Evolutionary conservation across 2,888 invertebrate genomes (phyloP).

Genomic region (Epiblema foenella): DNA sequence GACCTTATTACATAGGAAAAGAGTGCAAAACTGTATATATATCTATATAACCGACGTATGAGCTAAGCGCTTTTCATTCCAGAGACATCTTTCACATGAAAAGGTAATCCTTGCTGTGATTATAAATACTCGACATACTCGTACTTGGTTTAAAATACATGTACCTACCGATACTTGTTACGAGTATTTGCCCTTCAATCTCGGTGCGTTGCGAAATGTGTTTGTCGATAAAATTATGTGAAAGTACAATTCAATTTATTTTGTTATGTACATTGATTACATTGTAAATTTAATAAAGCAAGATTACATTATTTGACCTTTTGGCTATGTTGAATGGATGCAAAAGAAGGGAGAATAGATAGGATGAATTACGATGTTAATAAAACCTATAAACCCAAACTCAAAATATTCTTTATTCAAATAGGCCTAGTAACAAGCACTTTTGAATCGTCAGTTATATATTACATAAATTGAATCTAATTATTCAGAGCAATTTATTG

Average conservation of each 20-base stretch:
- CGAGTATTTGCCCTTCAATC: neutral
- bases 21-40: too few species aligned
- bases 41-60: too few species aligned
- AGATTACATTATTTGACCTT: neutral
- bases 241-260: slow-evolving; percentile 1
- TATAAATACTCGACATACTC: neutral
- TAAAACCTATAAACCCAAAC: too few species aligned
- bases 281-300: neutral
- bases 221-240: neutral
- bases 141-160: neutral
- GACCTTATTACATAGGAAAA: too few species aligned
- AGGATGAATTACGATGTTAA: too few species aligned
- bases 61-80: slow-evolving; percentile 22
- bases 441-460: too few species aligned
- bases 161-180: neutral
- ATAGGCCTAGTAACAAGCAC: too few species aligned
- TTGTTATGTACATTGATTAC: neutral
- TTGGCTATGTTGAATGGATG: too few species aligned
- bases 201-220: slow-evolving; percentile 1
- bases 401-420: too few species aligned
- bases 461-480: too few species aligned
- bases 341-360: too few species aligned
- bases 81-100: slow-evolving; percentile 2
- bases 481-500: too few species aligned
- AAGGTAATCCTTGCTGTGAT: neutral